Percentiles rank a stretch among this genome's conserved stretches.
phyloP scores from a whole-genome alignment of 2,888 invertebrate species.

The Stenchaetothrips biformis region DNA sequence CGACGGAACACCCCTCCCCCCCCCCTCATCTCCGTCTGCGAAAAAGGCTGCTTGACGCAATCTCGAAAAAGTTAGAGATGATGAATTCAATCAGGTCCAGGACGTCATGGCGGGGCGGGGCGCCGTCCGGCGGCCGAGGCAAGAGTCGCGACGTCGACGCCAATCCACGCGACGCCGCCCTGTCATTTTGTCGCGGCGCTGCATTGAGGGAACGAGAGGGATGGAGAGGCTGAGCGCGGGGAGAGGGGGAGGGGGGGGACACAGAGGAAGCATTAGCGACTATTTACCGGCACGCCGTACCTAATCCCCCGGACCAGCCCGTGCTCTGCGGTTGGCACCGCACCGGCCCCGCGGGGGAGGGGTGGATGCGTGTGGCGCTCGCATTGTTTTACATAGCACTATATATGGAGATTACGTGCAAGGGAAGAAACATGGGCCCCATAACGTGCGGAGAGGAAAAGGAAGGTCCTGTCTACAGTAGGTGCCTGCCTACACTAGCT shows the following conservation, averaged over 20 bases:
- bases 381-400: slow-evolving; percentile 23
- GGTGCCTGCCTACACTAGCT: too few species aligned
- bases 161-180: neutral
- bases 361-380: neutral
- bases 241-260: too few species aligned
- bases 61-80: neutral
- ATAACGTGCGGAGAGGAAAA: neutral
- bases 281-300: too few species aligned
- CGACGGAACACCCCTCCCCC: neutral
- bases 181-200: neutral
- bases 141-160: neutral
- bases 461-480: too few species aligned
- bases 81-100: neutral
- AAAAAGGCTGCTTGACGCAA: neutral
- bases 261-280: too few species aligned
- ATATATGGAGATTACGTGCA: slow-evolving; percentile 5
- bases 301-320: too few species aligned
- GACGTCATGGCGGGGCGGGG: neutral
- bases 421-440: slow-evolving; percentile 1
- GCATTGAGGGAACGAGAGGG: neutral
- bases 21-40: neutral
- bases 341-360: neutral
- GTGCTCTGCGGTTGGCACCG: too few species aligned
- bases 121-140: neutral
- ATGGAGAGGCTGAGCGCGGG: neutral